A percentile compares a stretch with the other conserved stretches of the same genome.
Conservation (phyloP, 2,113 vertebrate genomes). For the Amazona vittata region DNA sequence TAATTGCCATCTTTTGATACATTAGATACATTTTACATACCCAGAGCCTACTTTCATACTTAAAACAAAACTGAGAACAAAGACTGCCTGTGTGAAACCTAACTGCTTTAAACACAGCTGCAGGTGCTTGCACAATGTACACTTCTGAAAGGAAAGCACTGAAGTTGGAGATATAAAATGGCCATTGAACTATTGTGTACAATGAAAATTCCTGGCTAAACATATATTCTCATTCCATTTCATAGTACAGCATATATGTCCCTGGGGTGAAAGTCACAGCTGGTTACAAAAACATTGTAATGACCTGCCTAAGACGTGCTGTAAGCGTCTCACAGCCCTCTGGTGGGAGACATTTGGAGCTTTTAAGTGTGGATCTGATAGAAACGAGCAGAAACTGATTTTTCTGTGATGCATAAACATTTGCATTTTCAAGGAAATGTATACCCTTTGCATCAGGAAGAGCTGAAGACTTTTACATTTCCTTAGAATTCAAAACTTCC, state of each 20-base stretch:
- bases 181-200: neutral
- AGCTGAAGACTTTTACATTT: neutral
- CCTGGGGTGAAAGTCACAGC: neutral
- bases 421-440: neutral
- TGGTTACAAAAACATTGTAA: neutral
- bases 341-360: neutral
- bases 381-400: neutral
- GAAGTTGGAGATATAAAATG: neutral
- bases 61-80: slow-evolving; percentile 54
- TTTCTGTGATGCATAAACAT: neutral
- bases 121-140: neutral
- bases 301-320: neutral
- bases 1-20: slow-evolving; percentile 17
- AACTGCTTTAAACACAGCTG: slow-evolving; percentile 14
- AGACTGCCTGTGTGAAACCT: neutral
- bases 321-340: neutral
- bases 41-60: neutral
- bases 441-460: neutral
- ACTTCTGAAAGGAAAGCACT: neutral
- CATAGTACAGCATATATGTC: neutral
- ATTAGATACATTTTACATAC: neutral
- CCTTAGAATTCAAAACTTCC: neutral
- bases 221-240: neutral
- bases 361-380: neutral
- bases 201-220: neutral